Evolutionary conservation across 1,140 invertebrate species (phyloP).

Genomic region (Hylaeus volcanicus): DNA sequence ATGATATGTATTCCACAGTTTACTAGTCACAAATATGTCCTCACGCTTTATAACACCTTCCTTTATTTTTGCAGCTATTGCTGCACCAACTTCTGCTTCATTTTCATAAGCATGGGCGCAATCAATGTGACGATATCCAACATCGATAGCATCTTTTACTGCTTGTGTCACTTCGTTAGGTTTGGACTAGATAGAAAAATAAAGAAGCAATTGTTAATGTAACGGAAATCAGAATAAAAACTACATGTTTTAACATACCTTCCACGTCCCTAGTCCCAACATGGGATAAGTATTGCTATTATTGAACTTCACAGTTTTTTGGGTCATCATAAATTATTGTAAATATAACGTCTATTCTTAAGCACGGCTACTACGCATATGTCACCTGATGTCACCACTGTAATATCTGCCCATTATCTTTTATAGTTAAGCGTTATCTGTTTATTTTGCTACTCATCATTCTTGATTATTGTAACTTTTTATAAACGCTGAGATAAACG

Average conservation of each 20-base stretch:
- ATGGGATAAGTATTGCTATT: background rate
- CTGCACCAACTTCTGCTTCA: conserved; percentile 91
- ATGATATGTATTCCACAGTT: conserved; percentile 82
- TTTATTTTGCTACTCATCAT: no score
- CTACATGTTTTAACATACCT: background rate
- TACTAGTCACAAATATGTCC: conserved; percentile 84
- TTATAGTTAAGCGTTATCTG: no score
- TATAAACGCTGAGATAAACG: no score
- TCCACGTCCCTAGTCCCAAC: background rate
- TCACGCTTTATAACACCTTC: conserved; percentile 86
- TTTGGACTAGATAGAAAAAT: background rate
- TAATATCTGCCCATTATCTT: no score
- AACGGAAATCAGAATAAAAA: no score
- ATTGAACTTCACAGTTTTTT: background rate
- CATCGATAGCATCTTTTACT: conserved; percentile 85
- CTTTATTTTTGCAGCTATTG: conserved; percentile 86
- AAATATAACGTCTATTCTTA: no score
- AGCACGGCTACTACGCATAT: no score
- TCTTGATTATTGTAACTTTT: no score
- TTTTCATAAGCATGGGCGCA: conserved; percentile 86
- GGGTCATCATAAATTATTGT: background rate
- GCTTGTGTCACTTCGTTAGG: conserved; percentile 82
- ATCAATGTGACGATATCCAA: conserved; percentile 87
- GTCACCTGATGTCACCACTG: no score
- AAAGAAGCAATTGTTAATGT: no score